Evolutionary conservation across 1,140 invertebrate species (phyloP).

Genomic region (Orussus abietinus): DNA sequence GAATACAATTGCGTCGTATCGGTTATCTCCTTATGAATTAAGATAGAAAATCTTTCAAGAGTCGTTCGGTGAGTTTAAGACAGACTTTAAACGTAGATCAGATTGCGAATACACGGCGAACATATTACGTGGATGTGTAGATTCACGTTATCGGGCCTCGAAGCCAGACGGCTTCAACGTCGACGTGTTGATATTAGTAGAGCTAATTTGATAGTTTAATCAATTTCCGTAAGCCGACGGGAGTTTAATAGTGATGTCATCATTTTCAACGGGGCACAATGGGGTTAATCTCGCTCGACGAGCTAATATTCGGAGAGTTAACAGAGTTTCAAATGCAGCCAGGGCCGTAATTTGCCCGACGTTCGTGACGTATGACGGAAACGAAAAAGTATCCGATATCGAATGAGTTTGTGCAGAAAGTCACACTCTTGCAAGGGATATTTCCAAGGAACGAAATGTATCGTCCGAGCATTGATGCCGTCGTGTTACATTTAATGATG

Average conservation of each 20-base stretch:
- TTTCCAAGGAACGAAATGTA: not conserved
- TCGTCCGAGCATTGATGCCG: not conserved
- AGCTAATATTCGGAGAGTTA: conserved; percentile 54
- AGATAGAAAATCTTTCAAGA: too few relatives aligned
- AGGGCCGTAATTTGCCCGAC: conserved; percentile 33
- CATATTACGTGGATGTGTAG: too few relatives aligned
- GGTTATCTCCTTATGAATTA: too few relatives aligned
- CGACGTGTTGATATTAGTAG: conserved; percentile 50
- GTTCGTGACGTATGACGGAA: too few relatives aligned
- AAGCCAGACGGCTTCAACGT: conserved; percentile 24
- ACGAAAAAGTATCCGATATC: not conserved
- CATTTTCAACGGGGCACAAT: conserved; percentile 52
- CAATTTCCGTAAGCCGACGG: conserved; percentile 52
- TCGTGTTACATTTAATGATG: not conserved
- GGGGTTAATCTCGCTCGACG: conserved; percentile 52
- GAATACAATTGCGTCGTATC: too few relatives aligned
- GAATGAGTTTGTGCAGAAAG: conserved; percentile 1
- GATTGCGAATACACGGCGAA: too few relatives aligned
- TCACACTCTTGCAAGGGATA: not conserved
- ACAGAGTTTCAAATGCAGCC: conserved; percentile 51
- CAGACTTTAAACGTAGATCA: too few relatives aligned
- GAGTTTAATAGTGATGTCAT: conserved; percentile 56
- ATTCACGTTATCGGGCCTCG: conserved; percentile 26
- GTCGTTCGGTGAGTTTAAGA: too few relatives aligned
- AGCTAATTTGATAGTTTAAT: conserved; percentile 57